phyloP scores from a whole-genome alignment of 2,888 invertebrate genomes.

The Sinelater perroti region DNA sequence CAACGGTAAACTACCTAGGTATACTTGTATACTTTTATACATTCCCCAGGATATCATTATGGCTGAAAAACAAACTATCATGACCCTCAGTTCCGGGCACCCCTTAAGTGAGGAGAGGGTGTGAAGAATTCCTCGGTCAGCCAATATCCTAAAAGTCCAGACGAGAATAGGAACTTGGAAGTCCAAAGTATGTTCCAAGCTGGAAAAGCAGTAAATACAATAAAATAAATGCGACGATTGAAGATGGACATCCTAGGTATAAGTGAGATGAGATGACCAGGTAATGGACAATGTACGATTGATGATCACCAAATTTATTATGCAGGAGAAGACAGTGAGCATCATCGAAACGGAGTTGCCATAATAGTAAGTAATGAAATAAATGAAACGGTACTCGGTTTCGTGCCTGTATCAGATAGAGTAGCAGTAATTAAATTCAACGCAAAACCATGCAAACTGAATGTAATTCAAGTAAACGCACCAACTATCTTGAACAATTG shows the following conservation, averaged over 20 bases:
- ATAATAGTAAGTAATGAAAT: constrained; percentile 15
- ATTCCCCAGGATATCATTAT: too few species aligned
- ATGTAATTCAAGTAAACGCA: constrained; percentile 38
- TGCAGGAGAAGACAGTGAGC: constrained; percentile 27
- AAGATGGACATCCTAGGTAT: constrained; percentile 25
- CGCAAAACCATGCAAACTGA: constrained; percentile 29
- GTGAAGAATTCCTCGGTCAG: too few species aligned
- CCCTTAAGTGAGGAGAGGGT: too few species aligned
- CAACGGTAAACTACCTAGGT: too few species aligned
- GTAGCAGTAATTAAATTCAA: constrained; percentile 12
- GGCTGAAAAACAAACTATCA: too few species aligned
- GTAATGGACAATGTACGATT: constrained; percentile 15
- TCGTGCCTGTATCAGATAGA: constrained; percentile 29
- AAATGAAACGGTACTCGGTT: constrained; percentile 15
- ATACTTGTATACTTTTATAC: too few species aligned
- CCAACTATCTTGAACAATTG: too few species aligned
- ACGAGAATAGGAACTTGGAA: constrained; percentile 21
- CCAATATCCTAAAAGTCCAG: background rate
- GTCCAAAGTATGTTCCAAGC: constrained; percentile 14
- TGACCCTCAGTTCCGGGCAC: too few species aligned
- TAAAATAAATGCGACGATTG: constrained; percentile 24
- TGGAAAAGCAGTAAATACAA: constrained; percentile 20
- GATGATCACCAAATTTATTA: constrained; percentile 30
- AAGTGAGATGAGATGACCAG: constrained; percentile 34
- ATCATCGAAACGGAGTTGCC: constrained; percentile 29